phyloP scores from a whole-genome alignment of 53 echinoderm and acorn worm genomes.

The Paracentrotus lividus region DNA sequence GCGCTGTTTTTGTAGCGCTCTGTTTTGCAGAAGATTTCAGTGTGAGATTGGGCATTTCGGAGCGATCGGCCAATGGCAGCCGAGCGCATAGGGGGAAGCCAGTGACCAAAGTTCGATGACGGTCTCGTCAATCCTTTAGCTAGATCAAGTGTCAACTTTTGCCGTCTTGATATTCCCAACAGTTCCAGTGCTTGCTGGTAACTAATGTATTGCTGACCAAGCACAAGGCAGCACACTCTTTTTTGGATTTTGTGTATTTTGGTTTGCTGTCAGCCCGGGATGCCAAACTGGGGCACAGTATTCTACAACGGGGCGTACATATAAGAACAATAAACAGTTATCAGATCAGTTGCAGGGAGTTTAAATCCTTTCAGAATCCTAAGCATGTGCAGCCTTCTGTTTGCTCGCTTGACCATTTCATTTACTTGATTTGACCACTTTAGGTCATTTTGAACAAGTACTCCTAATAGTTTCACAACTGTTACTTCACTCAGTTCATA shows the following conservation, averaged over 20 bases:
- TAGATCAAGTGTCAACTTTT: neutral
- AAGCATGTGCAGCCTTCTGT: neutral
- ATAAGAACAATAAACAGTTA: neutral
- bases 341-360: neutral
- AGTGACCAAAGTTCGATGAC: neutral
- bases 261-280: neutral
- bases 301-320: neutral
- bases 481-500: no score
- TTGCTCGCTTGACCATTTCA: neutral
- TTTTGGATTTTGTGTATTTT: neutral
- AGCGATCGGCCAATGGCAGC: neutral
- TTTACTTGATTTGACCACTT: neutral
- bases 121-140: neutral
- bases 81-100: neutral
- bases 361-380: neutral
- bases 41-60: neutral
- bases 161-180: neutral
- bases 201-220: neutral
- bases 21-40: neutral
- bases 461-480: no score
- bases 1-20: neutral
- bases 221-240: neutral
- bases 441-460: no score
- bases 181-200: neutral
- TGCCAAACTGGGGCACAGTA: neutral